Percentiles rank a stretch among this genome's conserved stretches.
Evolutionary conservation across 2,888 invertebrate species (phyloP).

Genomic region (Sinopyrophorus schimmeli): DNA sequence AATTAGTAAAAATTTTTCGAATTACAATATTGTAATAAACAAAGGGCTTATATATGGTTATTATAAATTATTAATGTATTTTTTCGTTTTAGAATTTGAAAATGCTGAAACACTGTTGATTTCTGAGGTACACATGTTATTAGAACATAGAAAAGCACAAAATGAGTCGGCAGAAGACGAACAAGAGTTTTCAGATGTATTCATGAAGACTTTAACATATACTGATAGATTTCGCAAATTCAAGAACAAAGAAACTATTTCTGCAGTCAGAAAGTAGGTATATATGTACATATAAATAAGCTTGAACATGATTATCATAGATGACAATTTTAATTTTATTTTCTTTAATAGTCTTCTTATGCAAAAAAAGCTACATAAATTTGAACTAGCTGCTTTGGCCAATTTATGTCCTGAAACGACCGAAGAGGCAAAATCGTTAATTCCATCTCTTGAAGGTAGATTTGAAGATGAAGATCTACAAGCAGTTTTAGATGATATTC

Average conservation of each 20-base stretch:
- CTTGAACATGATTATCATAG: too few species aligned
- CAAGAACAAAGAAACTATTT: slow-evolving; percentile 97
- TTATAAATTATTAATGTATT: too few species aligned
- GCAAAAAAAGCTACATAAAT: slow-evolving; percentile 96
- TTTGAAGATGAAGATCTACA: slow-evolving; percentile 98
- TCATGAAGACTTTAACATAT: slow-evolving; percentile 96
- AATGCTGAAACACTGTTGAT: slow-evolving; percentile 96
- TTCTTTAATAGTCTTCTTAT: slow-evolving; percentile 75
- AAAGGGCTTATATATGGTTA: too few species aligned
- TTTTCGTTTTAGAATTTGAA: slow-evolving; percentile 81
- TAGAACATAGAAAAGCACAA: slow-evolving; percentile 96
- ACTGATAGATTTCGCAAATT: slow-evolving; percentile 96
- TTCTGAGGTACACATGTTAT: slow-evolving; percentile 93
- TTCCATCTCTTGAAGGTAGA: slow-evolving; percentile 95
- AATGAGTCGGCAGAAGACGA: slow-evolving; percentile 98
- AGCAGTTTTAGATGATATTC: slow-evolving; percentile 95
- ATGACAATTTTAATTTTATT: slow-evolving; percentile 2
- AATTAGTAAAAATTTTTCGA: too few species aligned
- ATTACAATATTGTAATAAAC: too few species aligned
- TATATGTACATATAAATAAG: slow-evolving; percentile 1
- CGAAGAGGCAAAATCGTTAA: slow-evolving; percentile 96
- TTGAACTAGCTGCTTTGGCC: slow-evolving; percentile 95
- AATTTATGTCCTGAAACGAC: slow-evolving; percentile 99
- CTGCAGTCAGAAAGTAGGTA: slow-evolving; percentile 88
- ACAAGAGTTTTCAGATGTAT: slow-evolving; percentile 97